Percentiles rank a stretch among this genome's conserved stretches.
These are phyloP conservation scores for Drosophila ohnishii DNA, from an alignment of 1,140 invertebrate genomes.

Conservation along the genomic window DNA sequence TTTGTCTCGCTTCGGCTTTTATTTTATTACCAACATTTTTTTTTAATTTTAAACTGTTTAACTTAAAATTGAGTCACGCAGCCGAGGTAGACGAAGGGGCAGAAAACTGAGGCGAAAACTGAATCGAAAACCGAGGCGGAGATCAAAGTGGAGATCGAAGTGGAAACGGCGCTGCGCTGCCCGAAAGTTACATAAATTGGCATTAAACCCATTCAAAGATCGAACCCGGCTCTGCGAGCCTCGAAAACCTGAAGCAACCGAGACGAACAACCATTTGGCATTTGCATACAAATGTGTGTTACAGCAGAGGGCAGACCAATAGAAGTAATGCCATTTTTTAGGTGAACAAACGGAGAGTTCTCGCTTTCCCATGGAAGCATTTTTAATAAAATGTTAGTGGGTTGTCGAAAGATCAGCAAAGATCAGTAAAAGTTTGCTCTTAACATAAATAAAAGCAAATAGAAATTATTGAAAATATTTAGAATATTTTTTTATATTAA, in stretches of 20 bases:
- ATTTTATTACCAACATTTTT: constrained; percentile 74
- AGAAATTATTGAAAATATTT: too few species aligned
- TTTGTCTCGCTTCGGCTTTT: constrained; percentile 43
- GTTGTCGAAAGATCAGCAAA: too few species aligned
- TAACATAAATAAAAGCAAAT: too few species aligned
- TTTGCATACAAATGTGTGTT: constrained; percentile 63
- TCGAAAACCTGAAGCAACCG: constrained; percentile 58
- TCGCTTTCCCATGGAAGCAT: too few species aligned
- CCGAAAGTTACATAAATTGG: constrained; percentile 79
- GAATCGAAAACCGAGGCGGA: constrained; percentile 7
- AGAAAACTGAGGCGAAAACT: constrained; percentile 7
- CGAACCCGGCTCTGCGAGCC: constrained; percentile 35
- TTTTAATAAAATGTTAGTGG: too few species aligned
- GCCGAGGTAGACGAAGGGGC: constrained; percentile 4
- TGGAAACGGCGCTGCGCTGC: constrained; percentile 44
- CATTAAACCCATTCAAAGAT: constrained; percentile 73
- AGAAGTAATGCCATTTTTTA: constrained; percentile 3
- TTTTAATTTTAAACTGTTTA: constrained; percentile 77
- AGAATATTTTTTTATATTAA: too few species aligned
- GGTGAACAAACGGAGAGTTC: too few species aligned
- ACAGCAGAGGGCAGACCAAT: constrained; percentile 5
- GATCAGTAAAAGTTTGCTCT: too few species aligned
- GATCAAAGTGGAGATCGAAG: constrained; percentile 34
- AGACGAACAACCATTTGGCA: constrained; percentile 70
- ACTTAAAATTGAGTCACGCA: constrained; percentile 77